Percentiles rank a stretch among this genome's conserved stretches.
Conservation (phyloP, 1,140 invertebrate genomes). For the Bombus picipes region DNA sequence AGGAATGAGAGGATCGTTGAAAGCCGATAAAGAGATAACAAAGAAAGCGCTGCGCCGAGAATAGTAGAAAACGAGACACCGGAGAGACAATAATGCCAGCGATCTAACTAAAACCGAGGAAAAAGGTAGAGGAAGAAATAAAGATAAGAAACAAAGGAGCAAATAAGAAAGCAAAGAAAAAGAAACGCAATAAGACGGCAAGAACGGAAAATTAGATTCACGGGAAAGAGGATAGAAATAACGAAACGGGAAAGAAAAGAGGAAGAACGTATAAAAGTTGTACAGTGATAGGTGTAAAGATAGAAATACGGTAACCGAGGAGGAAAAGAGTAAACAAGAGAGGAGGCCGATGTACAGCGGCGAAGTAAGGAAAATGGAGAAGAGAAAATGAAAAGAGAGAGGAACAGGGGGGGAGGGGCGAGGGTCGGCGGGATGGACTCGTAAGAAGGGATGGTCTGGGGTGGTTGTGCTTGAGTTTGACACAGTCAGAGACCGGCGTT, state of each 20-base stretch:
- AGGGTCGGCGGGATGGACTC: conserved; percentile 3
- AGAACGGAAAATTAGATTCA: background rate
- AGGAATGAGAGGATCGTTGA: background rate
- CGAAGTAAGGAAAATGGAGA: background rate
- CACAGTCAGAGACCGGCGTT: conserved; percentile 80
- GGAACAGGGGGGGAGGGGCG: background rate
- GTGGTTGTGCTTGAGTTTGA: conserved; percentile 76
- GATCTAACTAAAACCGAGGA: background rate
- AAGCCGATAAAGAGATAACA: conserved; percentile 21
- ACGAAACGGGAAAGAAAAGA: background rate
- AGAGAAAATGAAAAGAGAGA: conserved; percentile 14
- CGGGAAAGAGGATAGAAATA: background rate
- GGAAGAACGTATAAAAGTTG: background rate
- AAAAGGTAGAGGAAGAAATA: background rate
- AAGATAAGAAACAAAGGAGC: background rate
- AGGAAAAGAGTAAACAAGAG: background rate
- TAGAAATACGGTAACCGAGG: background rate
- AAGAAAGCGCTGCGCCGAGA: background rate
- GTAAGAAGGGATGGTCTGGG: conserved; percentile 60
- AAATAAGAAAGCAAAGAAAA: background rate
- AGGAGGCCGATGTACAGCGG: background rate
- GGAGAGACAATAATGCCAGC: background rate
- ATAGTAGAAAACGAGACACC: conserved; percentile 11
- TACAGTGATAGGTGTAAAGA: background rate
- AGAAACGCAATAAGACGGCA: background rate